Evolutionary conservation across 2,888 invertebrate genomes (phyloP).

Genomic region (Acleris cristana): DNA sequence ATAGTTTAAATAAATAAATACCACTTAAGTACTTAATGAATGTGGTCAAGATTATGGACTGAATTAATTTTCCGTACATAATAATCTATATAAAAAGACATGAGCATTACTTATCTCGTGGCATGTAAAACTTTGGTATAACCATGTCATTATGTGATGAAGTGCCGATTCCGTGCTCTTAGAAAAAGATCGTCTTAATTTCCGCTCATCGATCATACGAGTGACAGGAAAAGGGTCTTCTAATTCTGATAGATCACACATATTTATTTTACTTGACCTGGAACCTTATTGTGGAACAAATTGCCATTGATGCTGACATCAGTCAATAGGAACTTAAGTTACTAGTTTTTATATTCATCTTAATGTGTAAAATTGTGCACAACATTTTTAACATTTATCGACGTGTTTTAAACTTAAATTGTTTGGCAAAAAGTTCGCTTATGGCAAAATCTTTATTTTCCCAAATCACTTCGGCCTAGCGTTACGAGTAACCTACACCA

Average conservation of each 20-base stretch:
- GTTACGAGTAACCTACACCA: no score
- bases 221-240: constrained; percentile 77
- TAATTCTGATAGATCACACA: constrained; percentile 81
- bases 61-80: not conserved
- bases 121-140: constrained; percentile 29
- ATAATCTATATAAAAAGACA: not conserved
- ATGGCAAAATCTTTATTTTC: no score
- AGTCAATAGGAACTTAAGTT: not conserved
- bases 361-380: no score
- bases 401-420: no score
- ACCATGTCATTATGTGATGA: constrained; percentile 48
- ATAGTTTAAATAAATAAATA: no score
- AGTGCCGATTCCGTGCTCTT: constrained; percentile 67
- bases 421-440: no score
- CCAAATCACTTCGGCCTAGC: no score
- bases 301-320: not conserved
- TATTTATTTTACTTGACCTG: constrained; percentile 70
- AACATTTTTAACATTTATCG: no score
- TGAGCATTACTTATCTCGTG: not conserved
- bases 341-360: no score
- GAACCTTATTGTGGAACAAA: constrained; percentile 54
- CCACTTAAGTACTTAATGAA: no score
- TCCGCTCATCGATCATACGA: constrained; percentile 80
- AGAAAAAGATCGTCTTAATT: constrained; percentile 81
- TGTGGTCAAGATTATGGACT: no score